Conservation (phyloP, 2,797 vertebrate species). For the Cheirogaleus major region DNA sequence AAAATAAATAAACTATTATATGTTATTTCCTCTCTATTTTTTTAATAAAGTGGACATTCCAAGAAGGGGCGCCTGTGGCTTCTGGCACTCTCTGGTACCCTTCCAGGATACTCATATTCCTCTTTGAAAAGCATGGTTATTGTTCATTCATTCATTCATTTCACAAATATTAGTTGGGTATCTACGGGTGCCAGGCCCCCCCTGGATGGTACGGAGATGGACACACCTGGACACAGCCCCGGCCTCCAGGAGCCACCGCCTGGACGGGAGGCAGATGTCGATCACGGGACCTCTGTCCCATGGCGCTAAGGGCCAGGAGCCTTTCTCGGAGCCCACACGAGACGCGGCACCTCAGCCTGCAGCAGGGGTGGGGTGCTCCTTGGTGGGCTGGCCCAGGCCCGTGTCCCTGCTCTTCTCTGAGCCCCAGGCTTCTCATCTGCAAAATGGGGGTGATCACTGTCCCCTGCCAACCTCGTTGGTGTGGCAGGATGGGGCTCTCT, state of each 20-base stretch:
- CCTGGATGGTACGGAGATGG: neutral
- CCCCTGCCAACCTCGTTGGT: neutral
- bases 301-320: neutral
- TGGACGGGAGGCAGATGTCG: neutral
- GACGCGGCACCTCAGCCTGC: accelerated
- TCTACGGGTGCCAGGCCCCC: neutral
- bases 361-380: neutral
- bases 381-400: neutral
- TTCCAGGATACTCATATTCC: neutral
- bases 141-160: neutral
- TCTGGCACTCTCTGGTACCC: neutral
- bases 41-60: constrained; percentile 12
- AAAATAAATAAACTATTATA: neutral
- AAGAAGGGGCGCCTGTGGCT: neutral
- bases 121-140: neutral
- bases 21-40: neutral
- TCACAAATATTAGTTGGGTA: neutral
- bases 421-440: neutral
- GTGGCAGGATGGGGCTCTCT: neutral
- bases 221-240: neutral
- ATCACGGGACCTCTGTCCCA: accelerated
- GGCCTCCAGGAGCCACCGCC: neutral
- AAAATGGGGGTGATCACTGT: no score
- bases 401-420: neutral
- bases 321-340: neutral